A percentile compares a stretch with the other conserved stretches of the same genome.
These are phyloP conservation scores for Gari tellinella DNA, from an alignment of 2,888 invertebrate genomes.

Conservation along the genomic window DNA sequence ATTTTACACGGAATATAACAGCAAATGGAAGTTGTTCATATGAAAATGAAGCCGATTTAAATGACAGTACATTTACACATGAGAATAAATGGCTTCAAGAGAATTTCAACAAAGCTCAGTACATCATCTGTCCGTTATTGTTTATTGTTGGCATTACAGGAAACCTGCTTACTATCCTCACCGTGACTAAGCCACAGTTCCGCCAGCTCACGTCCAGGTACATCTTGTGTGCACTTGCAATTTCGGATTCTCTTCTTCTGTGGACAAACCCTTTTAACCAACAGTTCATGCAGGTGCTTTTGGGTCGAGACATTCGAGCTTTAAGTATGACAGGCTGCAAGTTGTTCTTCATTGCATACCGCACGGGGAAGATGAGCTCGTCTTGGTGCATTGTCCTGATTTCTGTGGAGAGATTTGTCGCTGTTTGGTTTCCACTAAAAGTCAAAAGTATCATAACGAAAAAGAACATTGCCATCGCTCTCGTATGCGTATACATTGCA, in stretches of 20 bases:
- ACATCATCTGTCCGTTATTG: neutral
- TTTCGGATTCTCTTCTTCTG: conserved; percentile 54
- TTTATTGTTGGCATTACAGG: conserved; percentile 51
- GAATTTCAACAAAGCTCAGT: neutral
- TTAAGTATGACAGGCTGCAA: conserved; percentile 18
- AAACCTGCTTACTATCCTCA: conserved; percentile 47
- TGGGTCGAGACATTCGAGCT: conserved; percentile 19
- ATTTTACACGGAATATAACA: no score
- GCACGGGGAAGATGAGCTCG: conserved; percentile 16
- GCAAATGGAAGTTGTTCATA: no score
- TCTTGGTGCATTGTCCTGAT: conserved; percentile 39
- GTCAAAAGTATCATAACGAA: conserved; percentile 8
- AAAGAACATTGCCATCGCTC: neutral
- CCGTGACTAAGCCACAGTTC: conserved; percentile 46
- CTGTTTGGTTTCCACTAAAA: conserved; percentile 23
- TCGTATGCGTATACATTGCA: conserved; percentile 7
- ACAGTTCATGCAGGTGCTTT: conserved; percentile 16
- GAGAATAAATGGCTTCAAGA: no score
- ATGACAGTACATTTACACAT: no score
- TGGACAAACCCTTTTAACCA: conserved; percentile 56
- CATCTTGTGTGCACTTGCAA: conserved; percentile 51
- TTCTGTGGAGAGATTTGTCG: conserved; percentile 30
- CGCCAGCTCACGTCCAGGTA: conserved; percentile 33
- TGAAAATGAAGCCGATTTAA: no score
- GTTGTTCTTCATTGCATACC: conserved; percentile 32